phyloP scores from a whole-genome alignment of 1,140 invertebrate genomes.

The Cecropterus lyciades region DNA sequence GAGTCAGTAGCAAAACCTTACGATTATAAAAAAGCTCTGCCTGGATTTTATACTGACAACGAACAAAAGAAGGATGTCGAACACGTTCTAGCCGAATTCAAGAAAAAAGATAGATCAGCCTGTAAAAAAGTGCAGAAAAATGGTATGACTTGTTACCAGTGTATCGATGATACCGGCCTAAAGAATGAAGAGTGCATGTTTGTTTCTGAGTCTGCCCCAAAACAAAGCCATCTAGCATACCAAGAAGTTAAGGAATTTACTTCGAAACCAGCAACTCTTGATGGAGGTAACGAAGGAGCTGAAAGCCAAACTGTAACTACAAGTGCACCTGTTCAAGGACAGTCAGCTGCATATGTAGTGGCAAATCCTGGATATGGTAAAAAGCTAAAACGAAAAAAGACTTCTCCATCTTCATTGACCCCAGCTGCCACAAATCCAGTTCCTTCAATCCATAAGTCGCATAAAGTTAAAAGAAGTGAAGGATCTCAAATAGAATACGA shows the following conservation, averaged over 20 bases:
- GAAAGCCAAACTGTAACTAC: constrained; percentile 78
- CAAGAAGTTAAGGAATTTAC: constrained; percentile 84
- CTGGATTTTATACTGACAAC: constrained; percentile 78
- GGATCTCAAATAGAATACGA: constrained; percentile 57
- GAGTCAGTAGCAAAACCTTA: constrained; percentile 67
- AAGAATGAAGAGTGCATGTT: constrained; percentile 91
- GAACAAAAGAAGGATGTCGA: constrained; percentile 87
- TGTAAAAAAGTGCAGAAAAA: constrained; percentile 89
- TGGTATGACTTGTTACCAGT: constrained; percentile 90
- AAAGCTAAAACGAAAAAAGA: constrained; percentile 76
- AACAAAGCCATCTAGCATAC: constrained; percentile 84
- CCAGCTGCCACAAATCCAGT: constrained; percentile 52
- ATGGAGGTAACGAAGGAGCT: constrained; percentile 64
- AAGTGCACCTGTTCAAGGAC: constrained; percentile 58
- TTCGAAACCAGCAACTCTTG: constrained; percentile 73
- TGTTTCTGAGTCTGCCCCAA: constrained; percentile 86
- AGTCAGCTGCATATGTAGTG: constrained; percentile 66
- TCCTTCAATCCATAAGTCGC: constrained; percentile 36
- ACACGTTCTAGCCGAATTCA: constrained; percentile 88
- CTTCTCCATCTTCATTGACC: constrained; percentile 46
- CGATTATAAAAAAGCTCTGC: constrained; percentile 77
- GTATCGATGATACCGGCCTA: constrained; percentile 87
- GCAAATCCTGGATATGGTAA: constrained; percentile 61
- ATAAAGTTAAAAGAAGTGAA: constrained; percentile 65
- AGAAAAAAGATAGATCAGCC: constrained; percentile 87